Evolutionary conservation across 2,888 invertebrate species (phyloP), one percentile per base, ranked within the genome.

Genomic region (Cheilosia pagana): DNA sequence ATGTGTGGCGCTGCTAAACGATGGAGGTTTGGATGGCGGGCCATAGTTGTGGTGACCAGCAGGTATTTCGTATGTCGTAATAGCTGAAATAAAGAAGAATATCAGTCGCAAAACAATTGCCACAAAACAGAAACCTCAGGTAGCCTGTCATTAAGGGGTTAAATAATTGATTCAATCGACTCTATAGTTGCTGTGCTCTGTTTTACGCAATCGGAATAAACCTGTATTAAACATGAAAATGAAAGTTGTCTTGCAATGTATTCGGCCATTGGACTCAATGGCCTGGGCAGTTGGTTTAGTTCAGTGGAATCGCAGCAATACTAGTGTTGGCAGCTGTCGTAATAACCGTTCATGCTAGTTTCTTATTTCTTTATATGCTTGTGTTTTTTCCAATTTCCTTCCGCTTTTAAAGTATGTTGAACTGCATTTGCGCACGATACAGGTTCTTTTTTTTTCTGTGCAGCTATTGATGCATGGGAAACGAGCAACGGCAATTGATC

Each of bases 21-120:
- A 87, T 78, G 91, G 90, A 16, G 92, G 89, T 87, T 92, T 92
- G 41, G 91, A 89, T 85, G 92, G 91, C 45, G 91, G 91, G n/a
- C 92, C 92, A 74, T 92, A 92, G 87, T 88, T 90, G 70, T 89
- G 87, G 76, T 91, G 91, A 43, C 90, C 91, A 68, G 86, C 72
- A 53, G 90, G 90, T 87, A 92, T 91, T 87, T 92, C 91, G 85
- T 91, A 92, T 43, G 91, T 88, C 74, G 91, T 89, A 86, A 91
- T 90, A 63, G 89, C 91, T 92, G 88, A 88, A 82, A 88, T 81
- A 63, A 23, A 43, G 31, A 70, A 31, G 23, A 21, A 50, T 60
- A 31, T 16, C 25, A 28, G 16, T 52, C 1, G 3, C 48, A 5
- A 39, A 39, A 31, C 23, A 43, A 52, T n/a, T 43, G n/a, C 2